Conservation (phyloP, 2,888 invertebrate species). For the Physocephala rufipes region DNA sequence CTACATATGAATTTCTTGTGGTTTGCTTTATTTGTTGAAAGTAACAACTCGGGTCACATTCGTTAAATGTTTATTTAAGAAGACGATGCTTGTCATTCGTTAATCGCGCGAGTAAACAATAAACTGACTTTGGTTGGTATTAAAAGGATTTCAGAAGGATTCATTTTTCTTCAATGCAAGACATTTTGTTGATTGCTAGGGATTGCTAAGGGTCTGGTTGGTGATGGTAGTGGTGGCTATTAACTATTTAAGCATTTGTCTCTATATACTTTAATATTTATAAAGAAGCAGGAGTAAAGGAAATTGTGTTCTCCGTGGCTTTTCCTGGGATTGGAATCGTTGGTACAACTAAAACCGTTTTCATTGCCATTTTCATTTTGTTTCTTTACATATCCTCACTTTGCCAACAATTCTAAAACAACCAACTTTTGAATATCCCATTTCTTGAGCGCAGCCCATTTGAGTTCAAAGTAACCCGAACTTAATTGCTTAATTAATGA, state of each 20-base stretch:
- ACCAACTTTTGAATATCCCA: no score
- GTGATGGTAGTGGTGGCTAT: no score
- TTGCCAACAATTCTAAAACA: neutral
- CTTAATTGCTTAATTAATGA: no score
- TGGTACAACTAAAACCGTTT: neutral
- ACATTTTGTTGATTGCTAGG: neutral
- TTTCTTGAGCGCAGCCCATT: no score
- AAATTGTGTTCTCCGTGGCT: neutral
- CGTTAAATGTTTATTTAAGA: conserved; percentile 56
- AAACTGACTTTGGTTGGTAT: conserved; percentile 48
- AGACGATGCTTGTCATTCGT: conserved; percentile 61
- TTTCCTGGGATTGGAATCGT: no score
- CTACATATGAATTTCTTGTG: neutral
- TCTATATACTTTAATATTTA: conserved; percentile 24
- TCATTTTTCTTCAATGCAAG: conserved; percentile 42
- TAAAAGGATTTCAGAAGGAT: conserved; percentile 59
- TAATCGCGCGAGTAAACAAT: conserved; percentile 62
- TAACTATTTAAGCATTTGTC: no score
- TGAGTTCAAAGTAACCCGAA: no score
- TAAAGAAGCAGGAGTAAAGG: neutral
- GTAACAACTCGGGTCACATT: neutral
- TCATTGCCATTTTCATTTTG: neutral
- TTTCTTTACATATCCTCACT: neutral
- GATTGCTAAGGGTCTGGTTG: no score
- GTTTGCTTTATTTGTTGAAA: neutral